These are phyloP conservation scores for Ophion obscuratus DNA, from an alignment of 2,888 invertebrate species.

Conservation along the genomic window DNA sequence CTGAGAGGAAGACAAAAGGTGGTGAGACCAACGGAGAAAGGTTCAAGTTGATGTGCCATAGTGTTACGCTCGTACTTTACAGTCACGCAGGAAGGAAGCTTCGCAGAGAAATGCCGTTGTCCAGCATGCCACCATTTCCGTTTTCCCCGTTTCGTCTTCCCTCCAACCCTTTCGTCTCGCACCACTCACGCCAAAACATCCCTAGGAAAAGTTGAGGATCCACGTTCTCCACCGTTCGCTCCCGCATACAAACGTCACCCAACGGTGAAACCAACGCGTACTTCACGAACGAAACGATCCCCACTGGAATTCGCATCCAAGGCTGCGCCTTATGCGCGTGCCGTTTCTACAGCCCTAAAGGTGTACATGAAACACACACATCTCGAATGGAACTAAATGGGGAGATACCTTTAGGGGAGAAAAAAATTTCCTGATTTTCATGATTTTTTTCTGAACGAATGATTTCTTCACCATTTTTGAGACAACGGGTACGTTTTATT, in stretches of 20 bases:
- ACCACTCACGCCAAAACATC: slow-evolving; percentile 21
- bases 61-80: slow-evolving; percentile 19
- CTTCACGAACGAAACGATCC: slow-evolving; percentile 24
- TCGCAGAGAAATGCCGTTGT: slow-evolving; percentile 61
- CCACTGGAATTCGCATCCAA: slow-evolving; percentile 6
- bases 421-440: too few species aligned
- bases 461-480: too few species aligned
- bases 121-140: slow-evolving; percentile 57
- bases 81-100: slow-evolving; percentile 58
- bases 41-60: slow-evolving; percentile 48
- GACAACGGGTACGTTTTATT: too few species aligned
- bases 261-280: background rate
- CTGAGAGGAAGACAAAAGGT: slow-evolving; percentile 39
- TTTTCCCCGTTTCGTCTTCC: slow-evolving; percentile 28
- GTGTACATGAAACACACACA: background rate
- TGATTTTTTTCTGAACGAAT: too few species aligned
- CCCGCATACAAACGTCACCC: slow-evolving; percentile 15
- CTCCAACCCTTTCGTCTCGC: slow-evolving; percentile 15
- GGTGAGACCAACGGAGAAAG: slow-evolving; percentile 52
- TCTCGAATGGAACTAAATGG: background rate
- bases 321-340: slow-evolving; percentile 2
- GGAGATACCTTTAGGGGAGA: too few species aligned
- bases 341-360: background rate
- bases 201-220: slow-evolving; percentile 50
- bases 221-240: slow-evolving; percentile 40